Conservation (phyloP, 2,113 vertebrate genomes). For the Megalops atlanticus region DNA sequence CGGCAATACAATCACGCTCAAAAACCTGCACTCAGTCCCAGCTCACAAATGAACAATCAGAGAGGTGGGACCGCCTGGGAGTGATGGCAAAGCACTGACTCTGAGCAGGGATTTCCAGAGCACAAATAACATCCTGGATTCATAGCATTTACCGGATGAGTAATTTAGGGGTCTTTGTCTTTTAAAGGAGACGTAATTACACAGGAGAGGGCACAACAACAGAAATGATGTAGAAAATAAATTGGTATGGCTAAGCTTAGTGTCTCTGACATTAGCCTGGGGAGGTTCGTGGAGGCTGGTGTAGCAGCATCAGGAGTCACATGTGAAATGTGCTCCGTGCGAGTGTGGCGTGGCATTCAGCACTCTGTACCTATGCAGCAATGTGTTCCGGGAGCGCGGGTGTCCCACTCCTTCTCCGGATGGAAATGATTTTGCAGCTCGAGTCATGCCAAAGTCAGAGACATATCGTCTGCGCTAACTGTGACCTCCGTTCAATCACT, state of each 20-base stretch:
- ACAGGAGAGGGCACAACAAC: neutral
- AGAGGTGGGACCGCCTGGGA: neutral
- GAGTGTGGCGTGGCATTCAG: neutral
- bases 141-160: conserved; percentile 6
- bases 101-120: neutral
- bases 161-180: conserved; percentile 18
- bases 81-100: neutral
- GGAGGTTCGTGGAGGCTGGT: neutral
- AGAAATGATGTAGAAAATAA: neutral
- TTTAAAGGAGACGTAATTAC: conserved; percentile 22
- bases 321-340: neutral
- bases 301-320: neutral
- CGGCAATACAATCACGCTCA: neutral
- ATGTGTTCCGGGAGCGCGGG: no score
- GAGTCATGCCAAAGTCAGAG: neutral
- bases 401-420: no score
- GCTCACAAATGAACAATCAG: neutral
- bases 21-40: neutral
- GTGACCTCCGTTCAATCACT: neutral
- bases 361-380: neutral
- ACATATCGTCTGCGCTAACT: neutral
- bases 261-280: conserved; percentile 16
- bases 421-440: neutral
- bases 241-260: neutral
- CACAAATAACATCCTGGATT: conserved; percentile 4